Conservation (phyloP, 2,797 vertebrate species). For the Sebastes umbrosus region DNA sequence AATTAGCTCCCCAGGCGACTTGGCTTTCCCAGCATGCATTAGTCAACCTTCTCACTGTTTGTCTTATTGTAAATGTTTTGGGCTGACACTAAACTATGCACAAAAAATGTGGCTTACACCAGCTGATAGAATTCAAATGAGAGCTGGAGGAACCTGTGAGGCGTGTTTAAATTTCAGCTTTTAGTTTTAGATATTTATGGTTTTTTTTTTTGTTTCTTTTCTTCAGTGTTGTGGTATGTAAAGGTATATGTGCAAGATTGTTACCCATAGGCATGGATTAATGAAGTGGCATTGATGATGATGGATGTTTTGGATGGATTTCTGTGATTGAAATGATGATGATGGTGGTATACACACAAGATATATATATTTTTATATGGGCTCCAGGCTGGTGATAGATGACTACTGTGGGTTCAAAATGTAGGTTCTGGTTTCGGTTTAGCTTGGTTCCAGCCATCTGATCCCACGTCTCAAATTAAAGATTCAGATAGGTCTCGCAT, state of each 20-base stretch:
- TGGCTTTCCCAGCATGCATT: slow-evolving; percentile 73
- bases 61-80: slow-evolving; percentile 61
- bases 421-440: neutral
- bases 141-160: neutral
- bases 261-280: neutral
- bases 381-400: neutral
- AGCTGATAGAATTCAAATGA: neutral
- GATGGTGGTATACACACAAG: neutral
- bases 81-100: slow-evolving; percentile 50
- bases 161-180: neutral
- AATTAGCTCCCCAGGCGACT: slow-evolving; percentile 68
- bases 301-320: neutral
- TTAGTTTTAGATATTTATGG: neutral
- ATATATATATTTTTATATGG: neutral
- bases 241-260: neutral
- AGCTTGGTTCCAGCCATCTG: neutral
- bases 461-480: neutral
- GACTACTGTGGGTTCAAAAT: neutral
- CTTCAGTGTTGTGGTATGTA: neutral
- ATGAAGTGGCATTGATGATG: neutral
- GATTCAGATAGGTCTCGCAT: too few relatives aligned
- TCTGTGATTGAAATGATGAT: neutral
- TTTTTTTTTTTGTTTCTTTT: neutral
- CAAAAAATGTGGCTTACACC: slow-evolving; percentile 19
- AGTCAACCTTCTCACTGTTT: slow-evolving; percentile 57